Conservation (phyloP, 2,113 vertebrate genomes). For the Polypterus bichir region DNA sequence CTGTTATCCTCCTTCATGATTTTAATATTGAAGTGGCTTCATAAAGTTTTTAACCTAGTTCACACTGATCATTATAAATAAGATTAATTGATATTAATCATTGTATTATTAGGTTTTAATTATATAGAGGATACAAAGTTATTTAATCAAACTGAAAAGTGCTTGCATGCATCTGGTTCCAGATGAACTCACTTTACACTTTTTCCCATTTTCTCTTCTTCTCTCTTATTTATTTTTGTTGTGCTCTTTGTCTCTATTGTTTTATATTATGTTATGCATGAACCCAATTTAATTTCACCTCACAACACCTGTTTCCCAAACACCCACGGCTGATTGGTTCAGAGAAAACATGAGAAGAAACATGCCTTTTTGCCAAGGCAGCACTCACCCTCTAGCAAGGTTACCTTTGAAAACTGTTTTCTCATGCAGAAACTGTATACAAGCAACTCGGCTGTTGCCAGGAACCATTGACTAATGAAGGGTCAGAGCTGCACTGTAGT, state of each 20-base stretch:
- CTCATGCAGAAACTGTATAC: conserved; percentile 47
- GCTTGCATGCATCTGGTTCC: conserved; percentile 27
- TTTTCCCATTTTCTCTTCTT: conserved; percentile 4
- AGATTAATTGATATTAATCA: no score
- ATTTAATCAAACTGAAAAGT: no score
- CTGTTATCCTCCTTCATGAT: no score
- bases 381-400: conserved; percentile 62
- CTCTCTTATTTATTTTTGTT: conserved; percentile 34
- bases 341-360: conserved; percentile 45
- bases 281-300: conserved; percentile 36
- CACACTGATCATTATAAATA: no score
- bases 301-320: conserved; percentile 56
- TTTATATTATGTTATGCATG: no score
- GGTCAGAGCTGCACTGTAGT: conserved; percentile 33
- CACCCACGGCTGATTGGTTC: conserved; percentile 45
- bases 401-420: conserved; percentile 59
- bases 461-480: conserved; percentile 56
- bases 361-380: conserved; percentile 49
- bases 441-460: conserved; percentile 44
- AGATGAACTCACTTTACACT: conserved; percentile 32
- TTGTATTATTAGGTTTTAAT: no score
- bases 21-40: no score
- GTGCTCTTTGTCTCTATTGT: conserved; percentile 5
- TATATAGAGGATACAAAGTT: background rate
- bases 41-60: no score